Percentiles rank a stretch among this genome's conserved stretches.
Conservation (phyloP, 2,113 vertebrate species). For the Proteles cristata region DNA sequence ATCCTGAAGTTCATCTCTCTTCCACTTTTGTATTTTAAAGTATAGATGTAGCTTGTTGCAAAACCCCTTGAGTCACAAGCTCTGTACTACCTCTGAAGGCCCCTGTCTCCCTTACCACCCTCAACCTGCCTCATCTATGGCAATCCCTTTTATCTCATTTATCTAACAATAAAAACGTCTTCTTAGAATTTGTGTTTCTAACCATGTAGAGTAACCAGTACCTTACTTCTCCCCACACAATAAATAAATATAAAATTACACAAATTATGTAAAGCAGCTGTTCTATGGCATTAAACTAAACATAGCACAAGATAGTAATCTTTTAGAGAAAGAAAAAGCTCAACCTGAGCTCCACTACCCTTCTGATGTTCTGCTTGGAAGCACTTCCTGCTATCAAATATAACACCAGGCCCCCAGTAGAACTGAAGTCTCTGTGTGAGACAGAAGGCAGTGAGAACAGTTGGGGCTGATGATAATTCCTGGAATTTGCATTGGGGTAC, state of each 20-base stretch:
- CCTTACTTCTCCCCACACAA: neutral
- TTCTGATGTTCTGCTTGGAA: neutral
- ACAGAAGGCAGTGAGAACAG: neutral
- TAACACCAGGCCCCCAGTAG: neutral
- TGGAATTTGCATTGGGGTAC: neutral
- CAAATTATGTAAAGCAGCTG: neutral
- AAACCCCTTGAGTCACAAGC: neutral
- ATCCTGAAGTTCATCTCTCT: neutral
- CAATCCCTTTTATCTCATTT: neutral
- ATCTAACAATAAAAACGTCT: neutral
- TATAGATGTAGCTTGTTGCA: neutral
- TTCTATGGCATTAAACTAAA: slow-evolving; percentile 16
- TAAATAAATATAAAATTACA: neutral
- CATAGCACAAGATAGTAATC: neutral
- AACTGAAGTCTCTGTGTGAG: neutral
- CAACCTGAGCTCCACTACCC: too few relatives aligned
- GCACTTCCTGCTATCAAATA: neutral
- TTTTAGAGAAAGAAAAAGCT: neutral
- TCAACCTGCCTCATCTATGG: neutral
- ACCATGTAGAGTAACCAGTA: neutral
- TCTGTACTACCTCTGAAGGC: neutral
- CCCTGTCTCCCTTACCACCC: too few relatives aligned
- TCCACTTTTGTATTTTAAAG: neutral
- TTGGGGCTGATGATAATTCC: too few relatives aligned
- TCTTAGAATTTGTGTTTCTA: neutral